Base-by-base conservation (phyloP, 2,797 vertebrate genomes). In the Limosa lapponica region DNA sequence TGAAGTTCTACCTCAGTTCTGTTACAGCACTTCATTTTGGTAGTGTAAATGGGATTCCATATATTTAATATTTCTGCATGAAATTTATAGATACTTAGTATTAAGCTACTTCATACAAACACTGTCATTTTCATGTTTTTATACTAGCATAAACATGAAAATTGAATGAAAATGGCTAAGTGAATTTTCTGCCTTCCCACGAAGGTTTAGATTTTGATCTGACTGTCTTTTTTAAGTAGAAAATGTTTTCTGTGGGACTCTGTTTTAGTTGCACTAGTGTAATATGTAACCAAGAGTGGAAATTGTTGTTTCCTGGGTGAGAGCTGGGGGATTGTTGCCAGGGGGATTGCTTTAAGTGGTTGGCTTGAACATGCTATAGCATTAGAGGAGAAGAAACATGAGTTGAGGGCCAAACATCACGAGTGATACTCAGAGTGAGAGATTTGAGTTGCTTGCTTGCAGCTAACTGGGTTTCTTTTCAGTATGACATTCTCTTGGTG, bases 111-210 rank as follows among this genome's bases (percentile, higher is more conserved):
- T 18, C 43, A 70, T 25, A 79, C 10, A 89, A 79, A 82, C 72
- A 64, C 10, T 43, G 27, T 27, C 2, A 3, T 62, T 89, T 90
- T 79, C 13, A 19, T 66, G 18, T 37, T 87, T 82, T 79, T 58
- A 39, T 79, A 66, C 48, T 32, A 70, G 14, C 62, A 77, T 91
- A 82, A 89, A 91, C 84, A 74, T 44, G 28, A 93, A 93, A 92
- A 80, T 36, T 19, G 34, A 72, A 67, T 74, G 17, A 69, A 82
- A 81, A 87, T 41, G 41, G 23, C 16, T 54, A 59, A 83, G 7
- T 51, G 49, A 72, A 61, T 87, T 78, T 90, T 16, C 13, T 78
- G 23, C 16, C 27, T 91, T 89, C 19, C 30, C 0, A 0, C 48
- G 22, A 84, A 64, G 34, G 46, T 59, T 75, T 87, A 54, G 37